Evolutionary conservation across 2,113 vertebrate genomes (phyloP).

Genomic region (Mesocricetus auratus): DNA sequence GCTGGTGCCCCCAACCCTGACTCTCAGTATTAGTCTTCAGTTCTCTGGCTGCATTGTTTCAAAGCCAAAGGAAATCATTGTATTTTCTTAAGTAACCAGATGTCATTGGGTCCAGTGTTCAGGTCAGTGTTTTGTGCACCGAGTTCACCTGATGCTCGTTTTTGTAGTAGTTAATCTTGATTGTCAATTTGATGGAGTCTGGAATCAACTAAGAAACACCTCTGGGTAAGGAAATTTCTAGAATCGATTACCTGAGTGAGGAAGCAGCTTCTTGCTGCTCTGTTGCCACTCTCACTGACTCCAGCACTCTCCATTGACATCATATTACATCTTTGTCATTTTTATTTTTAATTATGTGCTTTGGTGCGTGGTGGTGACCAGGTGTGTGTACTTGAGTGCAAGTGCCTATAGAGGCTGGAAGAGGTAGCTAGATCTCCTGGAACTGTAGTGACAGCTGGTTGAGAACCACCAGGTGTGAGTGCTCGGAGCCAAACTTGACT

Average conservation of each 20-base stretch:
- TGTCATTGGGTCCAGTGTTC: background rate
- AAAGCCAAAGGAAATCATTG: background rate
- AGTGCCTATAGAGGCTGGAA: background rate
- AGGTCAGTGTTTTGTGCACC: background rate
- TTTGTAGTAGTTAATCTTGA: background rate
- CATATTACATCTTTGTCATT: background rate
- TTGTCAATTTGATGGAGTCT: background rate
- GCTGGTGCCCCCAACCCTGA: too few relatives aligned
- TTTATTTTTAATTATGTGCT: background rate
- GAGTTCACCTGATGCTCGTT: background rate
- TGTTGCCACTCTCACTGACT: too few relatives aligned
- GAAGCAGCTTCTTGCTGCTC: background rate
- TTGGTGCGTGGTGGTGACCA: background rate
- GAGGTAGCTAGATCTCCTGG: background rate
- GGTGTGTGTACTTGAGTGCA: background rate
- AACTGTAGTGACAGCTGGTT: background rate
- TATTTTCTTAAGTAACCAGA: conserved; percentile 1
- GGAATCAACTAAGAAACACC: background rate
- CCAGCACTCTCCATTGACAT: background rate
- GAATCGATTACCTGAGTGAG: background rate
- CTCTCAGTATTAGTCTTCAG: background rate
- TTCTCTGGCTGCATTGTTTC: background rate
- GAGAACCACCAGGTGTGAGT: background rate
- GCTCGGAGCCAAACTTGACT: background rate
- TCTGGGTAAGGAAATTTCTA: background rate